A percentile compares a stretch with the other conserved stretches of the same genome.
Conservation (phyloP, 1,140 invertebrate genomes). For the Bombus vancouverensis region DNA sequence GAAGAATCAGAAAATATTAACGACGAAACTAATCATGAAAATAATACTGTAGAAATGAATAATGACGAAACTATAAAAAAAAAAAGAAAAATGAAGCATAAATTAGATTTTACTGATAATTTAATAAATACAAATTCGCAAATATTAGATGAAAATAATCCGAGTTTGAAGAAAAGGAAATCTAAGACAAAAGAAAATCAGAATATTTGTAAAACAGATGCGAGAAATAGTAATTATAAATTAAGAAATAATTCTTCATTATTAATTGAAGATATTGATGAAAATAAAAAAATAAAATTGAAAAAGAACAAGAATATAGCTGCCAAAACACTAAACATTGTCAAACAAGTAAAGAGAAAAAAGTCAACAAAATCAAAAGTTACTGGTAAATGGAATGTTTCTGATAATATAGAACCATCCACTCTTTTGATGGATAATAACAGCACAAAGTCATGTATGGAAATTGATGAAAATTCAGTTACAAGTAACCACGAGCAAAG, state of each 20-base stretch:
- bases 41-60: not conserved
- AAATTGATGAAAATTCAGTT: not conserved
- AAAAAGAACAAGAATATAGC: not conserved
- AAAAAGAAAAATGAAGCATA: slow-evolving; percentile 26
- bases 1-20: slow-evolving; percentile 26
- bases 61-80: slow-evolving; percentile 22
- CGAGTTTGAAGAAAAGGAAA: slow-evolving; percentile 28
- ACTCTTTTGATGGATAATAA: not conserved
- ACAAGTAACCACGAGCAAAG: not conserved
- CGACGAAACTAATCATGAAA: not conserved
- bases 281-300: slow-evolving; percentile 38
- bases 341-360: slow-evolving; percentile 17
- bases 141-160: not conserved
- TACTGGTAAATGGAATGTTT: slow-evolving; percentile 23
- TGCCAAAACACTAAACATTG: not conserved
- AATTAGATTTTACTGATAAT: not conserved
- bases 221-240: not conserved
- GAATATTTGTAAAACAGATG: not conserved
- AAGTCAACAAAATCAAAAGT: slow-evolving; percentile 14
- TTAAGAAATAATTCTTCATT: not conserved
- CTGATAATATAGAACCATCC: slow-evolving; percentile 16
- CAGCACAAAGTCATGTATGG: not conserved
- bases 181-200: not conserved
- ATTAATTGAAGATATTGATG: not conserved
- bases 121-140: not conserved